A percentile compares a stretch with the other conserved stretches of the same genome.
These are phyloP conservation scores for Orussus abietinus DNA, from an alignment of 1,140 invertebrate genomes.

Conservation along the genomic window DNA sequence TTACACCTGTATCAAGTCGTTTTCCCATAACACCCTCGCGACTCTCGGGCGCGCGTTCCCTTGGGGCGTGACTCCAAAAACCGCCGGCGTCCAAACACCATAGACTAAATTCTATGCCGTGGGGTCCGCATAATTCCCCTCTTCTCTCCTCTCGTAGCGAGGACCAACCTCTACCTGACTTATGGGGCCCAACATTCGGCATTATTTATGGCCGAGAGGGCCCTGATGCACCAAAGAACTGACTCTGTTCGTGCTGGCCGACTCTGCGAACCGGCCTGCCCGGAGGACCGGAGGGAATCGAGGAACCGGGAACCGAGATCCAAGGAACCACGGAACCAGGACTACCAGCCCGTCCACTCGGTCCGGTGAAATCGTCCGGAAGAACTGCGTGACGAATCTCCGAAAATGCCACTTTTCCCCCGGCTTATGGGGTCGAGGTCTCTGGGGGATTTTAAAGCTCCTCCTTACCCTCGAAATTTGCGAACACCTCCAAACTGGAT, in stretches of 20 bases:
- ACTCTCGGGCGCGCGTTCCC: conserved; percentile 18
- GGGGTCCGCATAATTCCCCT: background rate
- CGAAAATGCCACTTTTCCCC: no score
- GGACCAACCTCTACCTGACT: conserved; percentile 49
- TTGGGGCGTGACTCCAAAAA: conserved; percentile 51
- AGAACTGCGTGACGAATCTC: conserved; percentile 25
- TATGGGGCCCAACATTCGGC: conserved; percentile 47
- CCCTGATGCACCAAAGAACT: conserved; percentile 31
- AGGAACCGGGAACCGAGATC: no score
- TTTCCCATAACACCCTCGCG: conserved; percentile 24
- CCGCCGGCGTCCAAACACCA: conserved; percentile 44
- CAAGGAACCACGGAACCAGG: no score
- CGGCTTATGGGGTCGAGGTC: no score
- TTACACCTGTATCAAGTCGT: conserved; percentile 35
- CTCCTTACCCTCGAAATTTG: no score
- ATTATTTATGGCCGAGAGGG: conserved; percentile 45
- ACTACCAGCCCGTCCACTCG: no score
- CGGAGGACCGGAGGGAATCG: no score
- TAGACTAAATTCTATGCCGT: conserved; percentile 24
- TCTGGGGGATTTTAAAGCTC: no score
- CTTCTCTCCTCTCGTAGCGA: conserved; percentile 12
- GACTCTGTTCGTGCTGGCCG: conserved; percentile 22
- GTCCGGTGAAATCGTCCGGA: conserved; percentile 21
- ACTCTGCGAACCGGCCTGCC: no score
- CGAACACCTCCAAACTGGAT: no score